phyloP scores from a whole-genome alignment of 2,888 invertebrate genomes.

The Galerucella calmariensis region DNA sequence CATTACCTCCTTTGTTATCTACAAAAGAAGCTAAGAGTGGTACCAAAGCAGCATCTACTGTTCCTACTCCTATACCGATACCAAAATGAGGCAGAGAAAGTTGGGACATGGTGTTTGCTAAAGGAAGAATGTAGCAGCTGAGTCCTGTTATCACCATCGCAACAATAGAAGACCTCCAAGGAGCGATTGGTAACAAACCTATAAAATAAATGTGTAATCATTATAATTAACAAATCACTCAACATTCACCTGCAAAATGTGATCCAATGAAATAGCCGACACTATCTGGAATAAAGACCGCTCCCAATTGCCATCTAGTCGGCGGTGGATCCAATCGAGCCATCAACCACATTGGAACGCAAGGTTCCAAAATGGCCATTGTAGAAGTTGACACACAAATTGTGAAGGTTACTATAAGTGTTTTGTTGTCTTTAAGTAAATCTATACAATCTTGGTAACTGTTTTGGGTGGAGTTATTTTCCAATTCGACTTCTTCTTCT shows the following conservation, averaged over 20 bases:
- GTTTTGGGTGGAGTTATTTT: conserved; percentile 38
- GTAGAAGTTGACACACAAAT: conserved; percentile 84
- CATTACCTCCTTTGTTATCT: conserved; percentile 68
- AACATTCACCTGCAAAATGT: conserved; percentile 75
- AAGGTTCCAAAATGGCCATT: conserved; percentile 86
- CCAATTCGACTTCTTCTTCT: conserved; percentile 42
- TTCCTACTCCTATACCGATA: conserved; percentile 78
- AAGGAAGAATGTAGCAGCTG: conserved; percentile 60
- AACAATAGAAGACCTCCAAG: conserved; percentile 60
- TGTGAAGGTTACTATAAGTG: conserved; percentile 73
- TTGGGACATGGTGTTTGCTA: conserved; percentile 64
- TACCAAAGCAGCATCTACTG: conserved; percentile 83
- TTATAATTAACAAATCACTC: too few relatives aligned
- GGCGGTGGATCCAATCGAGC: conserved; percentile 74
- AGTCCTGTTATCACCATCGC: conserved; percentile 60
- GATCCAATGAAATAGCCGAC: conserved; percentile 85
- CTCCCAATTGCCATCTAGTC: conserved; percentile 80
- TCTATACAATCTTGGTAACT: conserved; percentile 65
- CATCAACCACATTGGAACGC: conserved; percentile 84
- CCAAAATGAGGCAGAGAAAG: conserved; percentile 82
- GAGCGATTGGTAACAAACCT: conserved; percentile 59
- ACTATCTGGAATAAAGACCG: conserved; percentile 88
- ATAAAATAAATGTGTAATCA: conserved; percentile 29
- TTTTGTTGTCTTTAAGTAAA: conserved; percentile 73
- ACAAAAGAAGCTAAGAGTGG: conserved; percentile 78